Conservation (phyloP, 2,113 vertebrate genomes). For the Reinhardtius hippoglossoides region DNA sequence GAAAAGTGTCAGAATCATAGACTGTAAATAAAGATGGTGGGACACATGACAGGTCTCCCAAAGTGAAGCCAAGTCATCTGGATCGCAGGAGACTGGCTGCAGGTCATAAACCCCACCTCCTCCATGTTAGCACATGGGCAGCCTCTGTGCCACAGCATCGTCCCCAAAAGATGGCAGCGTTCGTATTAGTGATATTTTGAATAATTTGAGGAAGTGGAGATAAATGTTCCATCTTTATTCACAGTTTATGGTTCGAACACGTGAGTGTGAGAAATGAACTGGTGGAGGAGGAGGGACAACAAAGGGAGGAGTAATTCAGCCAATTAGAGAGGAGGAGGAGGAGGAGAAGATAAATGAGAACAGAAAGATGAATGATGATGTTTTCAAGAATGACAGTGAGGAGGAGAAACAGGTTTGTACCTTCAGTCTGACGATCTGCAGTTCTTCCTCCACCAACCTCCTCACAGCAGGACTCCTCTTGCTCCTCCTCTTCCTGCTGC, state of each 20-base stretch:
- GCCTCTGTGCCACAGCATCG: too few relatives aligned
- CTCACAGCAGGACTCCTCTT: neutral
- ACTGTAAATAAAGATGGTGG: too few relatives aligned
- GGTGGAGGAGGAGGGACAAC: neutral
- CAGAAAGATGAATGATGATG: neutral
- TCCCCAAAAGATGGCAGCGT: too few relatives aligned
- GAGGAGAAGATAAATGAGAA: conserved; percentile 28
- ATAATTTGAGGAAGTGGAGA: too few relatives aligned
- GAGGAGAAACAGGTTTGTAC: conserved; percentile 59
- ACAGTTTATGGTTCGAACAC: neutral
- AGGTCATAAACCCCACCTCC: too few relatives aligned
- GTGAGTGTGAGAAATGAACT: neutral
- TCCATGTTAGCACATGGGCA: too few relatives aligned
- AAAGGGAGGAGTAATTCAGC: neutral
- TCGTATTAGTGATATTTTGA: neutral
- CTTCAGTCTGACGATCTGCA: conserved; percentile 52
- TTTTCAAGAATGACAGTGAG: conserved; percentile 25
- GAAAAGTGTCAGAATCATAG: too few relatives aligned
- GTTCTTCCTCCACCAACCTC: conserved; percentile 45
- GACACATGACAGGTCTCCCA: too few relatives aligned
- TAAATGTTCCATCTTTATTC: too few relatives aligned
- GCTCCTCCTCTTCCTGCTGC: neutral
- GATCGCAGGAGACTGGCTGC: too few relatives aligned
- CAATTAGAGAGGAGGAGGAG: conserved; percentile 8
- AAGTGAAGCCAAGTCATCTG: too few relatives aligned